Conservation (phyloP, 2,113 vertebrate genomes). For the Eptesicus fuscus region DNA sequence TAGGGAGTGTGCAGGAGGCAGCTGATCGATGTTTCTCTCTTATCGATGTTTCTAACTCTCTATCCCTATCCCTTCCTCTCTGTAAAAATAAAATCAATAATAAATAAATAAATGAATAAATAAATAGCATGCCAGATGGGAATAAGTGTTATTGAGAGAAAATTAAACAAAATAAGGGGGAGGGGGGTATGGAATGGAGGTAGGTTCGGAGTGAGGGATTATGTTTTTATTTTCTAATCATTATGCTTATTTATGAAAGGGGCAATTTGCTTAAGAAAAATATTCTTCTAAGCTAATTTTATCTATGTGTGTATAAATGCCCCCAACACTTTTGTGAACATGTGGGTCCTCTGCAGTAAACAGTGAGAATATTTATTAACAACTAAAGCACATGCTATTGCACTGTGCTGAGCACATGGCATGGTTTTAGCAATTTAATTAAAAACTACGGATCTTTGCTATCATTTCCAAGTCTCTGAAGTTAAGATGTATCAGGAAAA, state of each 20-base stretch:
- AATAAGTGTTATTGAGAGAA: background rate
- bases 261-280: background rate
- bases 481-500: background rate
- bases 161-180: background rate
- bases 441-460: background rate
- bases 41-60: no score
- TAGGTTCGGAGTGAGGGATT: background rate
- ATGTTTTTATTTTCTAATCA: background rate
- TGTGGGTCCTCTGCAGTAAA: background rate
- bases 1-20: no score
- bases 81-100: no score
- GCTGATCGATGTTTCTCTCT: no score
- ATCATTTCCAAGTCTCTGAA: background rate
- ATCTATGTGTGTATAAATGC: background rate
- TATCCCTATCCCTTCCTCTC: no score
- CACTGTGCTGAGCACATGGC: background rate
- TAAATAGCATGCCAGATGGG: background rate
- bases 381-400: background rate
- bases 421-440: background rate
- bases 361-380: background rate
- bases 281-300: background rate
- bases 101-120: no score
- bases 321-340: background rate
- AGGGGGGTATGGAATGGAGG: background rate
- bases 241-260: background rate